Evolutionary conservation across 2,797 vertebrate genomes (phyloP).

Genomic region (Austrolebias charrua): DNA sequence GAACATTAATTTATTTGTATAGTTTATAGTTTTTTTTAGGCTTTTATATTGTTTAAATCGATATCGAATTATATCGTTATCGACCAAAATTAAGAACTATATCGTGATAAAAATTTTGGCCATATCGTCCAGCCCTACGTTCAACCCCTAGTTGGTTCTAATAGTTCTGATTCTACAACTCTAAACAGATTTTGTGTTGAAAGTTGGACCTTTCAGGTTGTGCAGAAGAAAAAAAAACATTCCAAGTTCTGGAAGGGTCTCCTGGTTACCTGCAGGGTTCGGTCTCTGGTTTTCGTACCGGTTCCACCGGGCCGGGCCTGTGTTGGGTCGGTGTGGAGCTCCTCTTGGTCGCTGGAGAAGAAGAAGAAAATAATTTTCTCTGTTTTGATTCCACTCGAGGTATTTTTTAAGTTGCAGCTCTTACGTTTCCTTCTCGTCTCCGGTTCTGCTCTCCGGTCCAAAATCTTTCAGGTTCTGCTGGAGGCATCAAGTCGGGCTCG

Average conservation of each 20-base stretch:
- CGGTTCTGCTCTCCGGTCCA: slow-evolving; percentile 37
- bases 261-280: slow-evolving; percentile 41
- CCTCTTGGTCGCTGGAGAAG: slow-evolving; percentile 47
- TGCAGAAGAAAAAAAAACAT: no score
- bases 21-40: no score
- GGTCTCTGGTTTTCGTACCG: slow-evolving; percentile 37
- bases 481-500: slow-evolving; percentile 21
- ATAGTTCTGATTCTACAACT: no score
- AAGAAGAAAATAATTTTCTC: neutral
- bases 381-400: neutral
- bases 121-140: no score
- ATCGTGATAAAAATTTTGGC: no score
- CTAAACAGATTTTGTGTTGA: no score
- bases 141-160: no score
- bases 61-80: no score
- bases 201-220: no score
- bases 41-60: no score
- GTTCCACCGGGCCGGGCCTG: slow-evolving; percentile 38
- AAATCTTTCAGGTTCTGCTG: slow-evolving; percentile 36
- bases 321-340: slow-evolving; percentile 27
- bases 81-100: no score
- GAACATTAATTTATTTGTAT: no score
- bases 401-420: neutral
- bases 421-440: slow-evolving; percentile 48
- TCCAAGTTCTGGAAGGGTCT: neutral